Percentiles rank a stretch among this genome's conserved stretches.
Evolutionary conservation across 2,888 invertebrate species (phyloP).

Genomic region (Drosophila dives): DNA sequence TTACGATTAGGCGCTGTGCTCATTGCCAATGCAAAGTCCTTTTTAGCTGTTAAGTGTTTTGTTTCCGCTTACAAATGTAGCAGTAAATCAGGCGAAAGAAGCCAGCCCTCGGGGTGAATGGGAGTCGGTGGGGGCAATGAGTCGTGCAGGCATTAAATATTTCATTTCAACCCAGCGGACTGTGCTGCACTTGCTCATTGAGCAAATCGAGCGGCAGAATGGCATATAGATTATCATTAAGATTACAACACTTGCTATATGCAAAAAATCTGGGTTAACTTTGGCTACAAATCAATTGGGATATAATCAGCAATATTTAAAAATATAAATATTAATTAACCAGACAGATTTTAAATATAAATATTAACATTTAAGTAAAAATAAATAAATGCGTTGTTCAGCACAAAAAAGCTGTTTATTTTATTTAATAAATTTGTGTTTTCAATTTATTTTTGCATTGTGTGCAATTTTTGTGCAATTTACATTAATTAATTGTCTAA

Average conservation of each 20-base stretch:
- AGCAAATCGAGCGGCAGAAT: background rate
- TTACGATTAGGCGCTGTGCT: conserved; percentile 39
- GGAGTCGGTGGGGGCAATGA: background rate
- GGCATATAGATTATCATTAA: conserved; percentile 20
- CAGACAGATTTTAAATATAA: background rate
- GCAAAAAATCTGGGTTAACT: background rate
- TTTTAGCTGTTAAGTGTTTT: conserved; percentile 78
- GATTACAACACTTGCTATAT: conserved; percentile 4
- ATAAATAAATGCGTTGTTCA: background rate
- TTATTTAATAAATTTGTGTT: background rate
- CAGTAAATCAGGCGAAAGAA: conserved; percentile 62
- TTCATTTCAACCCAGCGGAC: conserved; percentile 4
- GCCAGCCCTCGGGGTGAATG: conserved; percentile 13
- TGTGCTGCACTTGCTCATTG: background rate
- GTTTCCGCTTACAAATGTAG: conserved; percentile 74
- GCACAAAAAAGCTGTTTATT: too few species aligned
- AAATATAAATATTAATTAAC: background rate
- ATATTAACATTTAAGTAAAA: background rate
- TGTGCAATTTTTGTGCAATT: background rate
- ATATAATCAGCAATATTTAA: background rate
- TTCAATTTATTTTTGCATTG: too few species aligned
- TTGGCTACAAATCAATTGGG: background rate
- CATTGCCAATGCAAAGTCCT: conserved; percentile 75
- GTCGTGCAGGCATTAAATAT: conserved; percentile 29
- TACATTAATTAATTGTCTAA: conserved; percentile 13